These are phyloP conservation scores for Bombus vancouverensis DNA, from an alignment of 1,140 invertebrate genomes.

Conservation along the genomic window DNA sequence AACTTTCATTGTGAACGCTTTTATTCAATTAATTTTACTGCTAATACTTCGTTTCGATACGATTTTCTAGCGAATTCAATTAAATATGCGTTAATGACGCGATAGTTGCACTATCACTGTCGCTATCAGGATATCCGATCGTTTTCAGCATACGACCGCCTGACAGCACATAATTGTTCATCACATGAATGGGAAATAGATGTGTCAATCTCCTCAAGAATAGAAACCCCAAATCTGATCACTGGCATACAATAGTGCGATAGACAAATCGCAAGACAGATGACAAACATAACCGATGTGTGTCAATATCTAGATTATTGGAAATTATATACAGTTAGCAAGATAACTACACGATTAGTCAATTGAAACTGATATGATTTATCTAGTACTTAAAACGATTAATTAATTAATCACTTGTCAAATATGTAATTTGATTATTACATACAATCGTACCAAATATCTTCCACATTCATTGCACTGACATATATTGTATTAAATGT, in stretches of 20 bases:
- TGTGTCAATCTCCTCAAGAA: conserved; percentile 55
- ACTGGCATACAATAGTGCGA: conserved; percentile 16
- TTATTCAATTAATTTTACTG: not conserved
- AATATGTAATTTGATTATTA: too few relatives aligned
- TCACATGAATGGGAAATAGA: conserved; percentile 39
- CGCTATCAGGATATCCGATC: conserved; percentile 22
- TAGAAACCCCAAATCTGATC: conserved; percentile 44
- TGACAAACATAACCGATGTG: conserved; percentile 4
- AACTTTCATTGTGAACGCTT: not conserved
- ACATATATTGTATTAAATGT: not conserved
- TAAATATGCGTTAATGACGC: conserved; percentile 77
- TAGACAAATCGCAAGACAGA: conserved; percentile 41
- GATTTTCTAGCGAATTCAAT: conserved; percentile 59
- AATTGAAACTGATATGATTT: not conserved
- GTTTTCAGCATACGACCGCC: conserved; percentile 13
- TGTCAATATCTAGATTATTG: not conserved
- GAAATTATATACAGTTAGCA: not conserved
- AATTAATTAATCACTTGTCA: not conserved
- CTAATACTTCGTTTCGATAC: not conserved
- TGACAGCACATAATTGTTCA: conserved; percentile 57
- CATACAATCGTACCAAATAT: too few relatives aligned
- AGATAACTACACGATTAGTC: not conserved
- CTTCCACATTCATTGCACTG: not conserved
- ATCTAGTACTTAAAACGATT: not conserved
- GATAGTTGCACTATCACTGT: conserved; percentile 46